phyloP scores from a whole-genome alignment of 2,113 vertebrate genomes.

The Aspiorhynchus laticeps region DNA sequence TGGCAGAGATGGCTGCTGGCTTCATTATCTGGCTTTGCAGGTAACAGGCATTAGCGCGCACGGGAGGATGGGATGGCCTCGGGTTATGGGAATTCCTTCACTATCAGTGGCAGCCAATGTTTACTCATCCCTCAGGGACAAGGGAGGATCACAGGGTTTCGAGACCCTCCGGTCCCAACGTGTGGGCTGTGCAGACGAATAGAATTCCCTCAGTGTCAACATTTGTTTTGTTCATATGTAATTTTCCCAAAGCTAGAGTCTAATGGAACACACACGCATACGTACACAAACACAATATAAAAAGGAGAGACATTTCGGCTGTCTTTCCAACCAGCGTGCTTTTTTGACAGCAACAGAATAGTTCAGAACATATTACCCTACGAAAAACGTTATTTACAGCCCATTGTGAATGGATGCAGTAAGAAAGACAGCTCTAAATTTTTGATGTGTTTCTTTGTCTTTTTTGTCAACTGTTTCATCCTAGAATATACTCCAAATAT shows the following conservation, averaged over 20 bases:
- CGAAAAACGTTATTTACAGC: conserved; percentile 47
- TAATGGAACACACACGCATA: conserved; percentile 8
- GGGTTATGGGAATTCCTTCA: conserved; percentile 74
- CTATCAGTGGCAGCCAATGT: conserved; percentile 75
- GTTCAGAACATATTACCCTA: conserved; percentile 14
- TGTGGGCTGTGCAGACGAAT: conserved; percentile 66
- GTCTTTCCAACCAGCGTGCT: conserved; percentile 25
- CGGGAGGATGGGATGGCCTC: conserved; percentile 56
- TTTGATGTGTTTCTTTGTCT: conserved; percentile 27
- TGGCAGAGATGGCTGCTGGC: conserved; percentile 53
- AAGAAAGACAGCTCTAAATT: conserved; percentile 56
- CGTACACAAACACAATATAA: conserved; percentile 60
- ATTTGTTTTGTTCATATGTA: conserved; percentile 74
- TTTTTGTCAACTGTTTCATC: conserved; percentile 12
- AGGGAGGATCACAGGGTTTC: conserved; percentile 74
- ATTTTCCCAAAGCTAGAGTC: conserved; percentile 68
- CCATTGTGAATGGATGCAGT: conserved; percentile 60
- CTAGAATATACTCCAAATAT: conserved; percentile 1
- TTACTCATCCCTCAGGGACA: conserved; percentile 72
- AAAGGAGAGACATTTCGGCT: conserved; percentile 39
- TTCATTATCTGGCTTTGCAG: conserved; percentile 66
- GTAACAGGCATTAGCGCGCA: conserved; percentile 48
- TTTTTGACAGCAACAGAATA: conserved; percentile 11
- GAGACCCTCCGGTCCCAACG: conserved; percentile 67
- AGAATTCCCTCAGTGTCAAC: conserved; percentile 75